These are phyloP conservation scores for Trissoscelio sp. DNA, from an alignment of 2,888 invertebrate genomes.

Conservation along the genomic window DNA sequence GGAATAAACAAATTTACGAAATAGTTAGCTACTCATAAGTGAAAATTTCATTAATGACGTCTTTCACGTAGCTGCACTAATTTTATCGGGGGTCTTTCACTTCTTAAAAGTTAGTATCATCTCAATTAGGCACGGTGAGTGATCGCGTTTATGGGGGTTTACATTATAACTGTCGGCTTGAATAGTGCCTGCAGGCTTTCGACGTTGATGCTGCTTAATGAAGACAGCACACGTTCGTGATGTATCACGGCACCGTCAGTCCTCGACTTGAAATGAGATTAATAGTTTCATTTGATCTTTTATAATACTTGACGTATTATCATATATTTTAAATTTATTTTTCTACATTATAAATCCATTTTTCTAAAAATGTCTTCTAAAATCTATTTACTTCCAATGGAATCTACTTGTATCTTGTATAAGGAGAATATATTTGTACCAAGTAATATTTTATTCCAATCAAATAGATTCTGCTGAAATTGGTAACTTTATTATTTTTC, in stretches of 20 bases:
- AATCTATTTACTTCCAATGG: no score
- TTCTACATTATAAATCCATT: no score
- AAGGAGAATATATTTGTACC: no score
- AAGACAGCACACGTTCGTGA: slow-evolving; percentile 63
- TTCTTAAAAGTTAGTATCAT: slow-evolving; percentile 66
- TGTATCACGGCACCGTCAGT: slow-evolving; percentile 40
- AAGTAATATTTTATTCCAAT: no score
- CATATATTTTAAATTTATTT: no score
- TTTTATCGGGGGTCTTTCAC: slow-evolving; percentile 65
- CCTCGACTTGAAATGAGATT: slow-evolving; percentile 24
- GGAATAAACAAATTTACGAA: slow-evolving; percentile 3
- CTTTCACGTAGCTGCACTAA: slow-evolving; percentile 51
- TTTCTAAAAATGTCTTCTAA: no score
- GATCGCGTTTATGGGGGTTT: slow-evolving; percentile 66
- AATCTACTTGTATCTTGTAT: no score
- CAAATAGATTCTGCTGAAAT: no score
- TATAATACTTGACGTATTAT: neutral
- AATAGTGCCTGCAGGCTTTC: slow-evolving; percentile 62
- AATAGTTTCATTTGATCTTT: slow-evolving; percentile 32
- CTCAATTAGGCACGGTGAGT: slow-evolving; percentile 67
- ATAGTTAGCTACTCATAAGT: slow-evolving; percentile 19
- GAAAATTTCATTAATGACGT: slow-evolving; percentile 55
- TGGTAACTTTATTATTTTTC: no score
- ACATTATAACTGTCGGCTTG: slow-evolving; percentile 66
- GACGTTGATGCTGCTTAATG: slow-evolving; percentile 65